Base-by-base conservation (phyloP, 2,888 invertebrate genomes). In the Tromatobia lineatoria region DNA sequence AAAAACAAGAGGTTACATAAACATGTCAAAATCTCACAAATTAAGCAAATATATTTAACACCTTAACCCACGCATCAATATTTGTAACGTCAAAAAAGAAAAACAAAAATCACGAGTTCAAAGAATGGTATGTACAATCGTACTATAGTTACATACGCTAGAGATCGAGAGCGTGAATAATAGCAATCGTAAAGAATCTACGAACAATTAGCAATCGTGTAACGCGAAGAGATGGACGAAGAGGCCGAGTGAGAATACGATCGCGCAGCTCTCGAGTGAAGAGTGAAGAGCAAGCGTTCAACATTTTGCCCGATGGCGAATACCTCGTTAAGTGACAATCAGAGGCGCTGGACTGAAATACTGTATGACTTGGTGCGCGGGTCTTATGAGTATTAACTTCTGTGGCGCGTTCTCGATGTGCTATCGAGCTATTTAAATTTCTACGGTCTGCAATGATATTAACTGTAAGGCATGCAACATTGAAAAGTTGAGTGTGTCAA, bases 271-370 rank as follows among this genome's bases (percentile, higher is more conserved):
- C 34, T 34, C 8, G 10, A 18, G 38, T 20, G 57, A 75, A 34
- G 59, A 42, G n/a, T 18, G 34, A 64, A 11, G 75, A 69, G 71
- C 66, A 71, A 64, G 71, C 87, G 86, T 70, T 85, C 88, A 87
- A 91, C 90, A 90, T 91, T 91, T 91, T 90, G 91, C 91, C 91
- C 88, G 87, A 83, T 82, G 92, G 91, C 91, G 89, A 89, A 88
- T 89, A 90, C 89, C 91, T 93, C 92, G 93, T 93, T 93, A 93
- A 93, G 89, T 92, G 92, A 92, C 92, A 92, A 92, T 93, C 90
- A 90, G 88, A 90, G 89, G 89, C 89, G 90, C 88, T 88, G 90
- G 88, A 86, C 89, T 91, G 91, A 92, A 91, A 90, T 91, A 91
- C 87, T 79, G 78, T 86, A 89, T 87, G 67, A 57, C 86, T 85